Percentiles rank a stretch among this genome's conserved stretches.
Conservation (phyloP, 1,140 invertebrate genomes). For the Antheraea mylitta region DNA sequence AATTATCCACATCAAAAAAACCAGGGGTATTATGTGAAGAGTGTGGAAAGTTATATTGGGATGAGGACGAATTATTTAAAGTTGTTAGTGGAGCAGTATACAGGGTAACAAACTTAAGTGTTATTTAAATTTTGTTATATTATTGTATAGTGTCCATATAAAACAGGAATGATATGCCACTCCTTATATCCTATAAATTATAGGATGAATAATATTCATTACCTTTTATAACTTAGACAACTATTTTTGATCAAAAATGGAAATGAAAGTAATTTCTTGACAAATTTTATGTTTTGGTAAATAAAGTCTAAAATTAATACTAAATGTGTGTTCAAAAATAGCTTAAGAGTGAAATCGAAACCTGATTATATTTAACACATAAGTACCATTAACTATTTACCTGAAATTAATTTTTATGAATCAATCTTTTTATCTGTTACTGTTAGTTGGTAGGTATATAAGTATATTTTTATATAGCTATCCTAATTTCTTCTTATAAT, state of each 20-base stretch:
- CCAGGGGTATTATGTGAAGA: slow-evolving; percentile 52
- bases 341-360: background rate
- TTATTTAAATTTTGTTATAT: slow-evolving; percentile 2
- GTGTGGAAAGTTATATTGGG: slow-evolving; percentile 66
- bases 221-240: no score
- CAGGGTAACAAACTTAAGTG: background rate
- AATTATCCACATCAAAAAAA: slow-evolving; percentile 41
- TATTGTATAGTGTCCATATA: background rate
- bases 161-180: background rate
- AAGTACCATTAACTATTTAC: no score
- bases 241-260: background rate
- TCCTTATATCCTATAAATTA: no score
- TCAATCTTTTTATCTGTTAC: no score
- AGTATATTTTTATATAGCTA: no score
- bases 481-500: no score
- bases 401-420: no score
- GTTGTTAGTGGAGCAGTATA: slow-evolving; percentile 27
- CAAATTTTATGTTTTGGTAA: background rate
- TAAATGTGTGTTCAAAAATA: background rate
- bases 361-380: no score
- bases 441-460: no score
- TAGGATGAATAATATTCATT: no score
- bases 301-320: background rate
- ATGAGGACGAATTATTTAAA: slow-evolving; percentile 46
- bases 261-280: background rate